Conservation (phyloP, 53 echinoderm and acorn worm species). For the Apostichopus leukothele region DNA sequence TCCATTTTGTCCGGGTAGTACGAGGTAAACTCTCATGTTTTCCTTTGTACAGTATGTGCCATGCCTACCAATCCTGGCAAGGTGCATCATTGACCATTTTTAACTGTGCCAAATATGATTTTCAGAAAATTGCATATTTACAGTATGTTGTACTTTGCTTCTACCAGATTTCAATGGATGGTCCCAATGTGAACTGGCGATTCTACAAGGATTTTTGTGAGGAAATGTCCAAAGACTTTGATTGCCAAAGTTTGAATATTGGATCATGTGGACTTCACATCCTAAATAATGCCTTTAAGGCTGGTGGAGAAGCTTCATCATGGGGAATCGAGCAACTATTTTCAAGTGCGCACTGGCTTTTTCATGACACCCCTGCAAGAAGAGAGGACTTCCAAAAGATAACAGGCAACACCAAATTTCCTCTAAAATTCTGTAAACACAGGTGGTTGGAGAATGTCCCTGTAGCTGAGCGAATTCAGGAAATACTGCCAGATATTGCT, state of each 20-base stretch:
- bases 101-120: too few species aligned
- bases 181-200: slow-evolving; percentile 58
- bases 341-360: slow-evolving; percentile 19
- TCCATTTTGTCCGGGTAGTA: too few species aligned
- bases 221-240: slow-evolving; percentile 24
- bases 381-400: slow-evolving; percentile 54
- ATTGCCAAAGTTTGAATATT: slow-evolving; percentile 28
- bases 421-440: background rate
- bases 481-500: slow-evolving; percentile 42
- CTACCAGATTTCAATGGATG: slow-evolving; percentile 57
- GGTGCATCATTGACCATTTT: too few species aligned
- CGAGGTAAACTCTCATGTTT: too few species aligned
- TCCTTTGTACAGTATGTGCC: too few species aligned
- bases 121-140: too few species aligned
- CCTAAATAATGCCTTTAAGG: slow-evolving; percentile 49
- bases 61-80: too few species aligned
- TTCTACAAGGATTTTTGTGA: slow-evolving; percentile 38
- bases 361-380: slow-evolving; percentile 60
- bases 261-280: slow-evolving; percentile 63
- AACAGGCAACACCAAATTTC: slow-evolving; percentile 32
- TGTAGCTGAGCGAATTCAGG: slow-evolving; percentile 54
- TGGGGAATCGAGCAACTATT: slow-evolving; percentile 55
- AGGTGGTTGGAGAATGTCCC: slow-evolving; percentile 57
- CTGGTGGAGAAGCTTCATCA: slow-evolving; percentile 41
- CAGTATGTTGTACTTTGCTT: too few species aligned